These are phyloP conservation scores for Pinna nobilis DNA, from an alignment of 1,140 invertebrate species.

Conservation along the genomic window DNA sequence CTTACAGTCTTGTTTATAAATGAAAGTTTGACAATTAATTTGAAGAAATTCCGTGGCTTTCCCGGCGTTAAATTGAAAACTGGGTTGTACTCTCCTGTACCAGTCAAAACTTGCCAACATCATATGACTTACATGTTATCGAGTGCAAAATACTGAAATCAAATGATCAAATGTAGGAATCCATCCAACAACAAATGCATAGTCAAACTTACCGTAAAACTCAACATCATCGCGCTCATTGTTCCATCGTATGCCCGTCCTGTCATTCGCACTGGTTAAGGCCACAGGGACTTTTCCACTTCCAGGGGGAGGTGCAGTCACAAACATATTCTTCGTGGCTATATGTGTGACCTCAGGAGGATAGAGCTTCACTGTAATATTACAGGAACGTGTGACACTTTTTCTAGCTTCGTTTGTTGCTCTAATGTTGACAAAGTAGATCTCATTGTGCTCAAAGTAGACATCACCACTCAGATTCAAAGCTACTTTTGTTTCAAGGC, in stretches of 20 bases:
- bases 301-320: background rate
- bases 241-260: conserved; percentile 28
- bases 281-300: background rate
- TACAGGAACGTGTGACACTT: conserved; percentile 32
- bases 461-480: conserved; percentile 2
- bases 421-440: conserved; percentile 35
- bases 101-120: too few relatives aligned
- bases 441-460: conserved; percentile 13
- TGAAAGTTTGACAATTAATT: too few relatives aligned
- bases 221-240: conserved; percentile 25
- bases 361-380: conserved; percentile 38
- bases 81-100: too few relatives aligned
- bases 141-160: too few relatives aligned
- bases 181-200: background rate
- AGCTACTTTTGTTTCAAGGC: conserved; percentile 28
- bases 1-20: too few relatives aligned
- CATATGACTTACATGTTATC: too few relatives aligned
- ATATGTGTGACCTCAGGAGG: conserved; percentile 38
- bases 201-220: conserved; percentile 41
- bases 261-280: conserved; percentile 17
- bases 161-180: too few relatives aligned
- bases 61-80: too few relatives aligned
- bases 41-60: too few relatives aligned
- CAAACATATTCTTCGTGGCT: background rate
- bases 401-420: conserved; percentile 37